phyloP scores from a whole-genome alignment of 2,888 invertebrate species.

The Hypena proboscidalis region DNA sequence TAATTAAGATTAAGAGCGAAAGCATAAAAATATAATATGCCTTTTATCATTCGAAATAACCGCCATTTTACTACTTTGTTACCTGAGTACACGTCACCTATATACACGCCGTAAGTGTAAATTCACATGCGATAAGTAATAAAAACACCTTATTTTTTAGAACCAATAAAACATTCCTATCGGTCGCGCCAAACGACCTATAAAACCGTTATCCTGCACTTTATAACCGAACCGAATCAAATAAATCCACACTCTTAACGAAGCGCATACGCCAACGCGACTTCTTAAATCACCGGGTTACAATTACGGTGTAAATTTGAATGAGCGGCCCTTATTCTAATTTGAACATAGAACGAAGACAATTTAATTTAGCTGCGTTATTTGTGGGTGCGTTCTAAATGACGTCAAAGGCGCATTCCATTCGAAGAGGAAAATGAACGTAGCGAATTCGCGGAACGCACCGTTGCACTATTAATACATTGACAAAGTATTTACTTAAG shows the following conservation, averaged over 20 bases:
- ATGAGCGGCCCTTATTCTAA: conserved; percentile 27
- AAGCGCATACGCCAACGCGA: neutral
- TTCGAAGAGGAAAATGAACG: conserved; percentile 77
- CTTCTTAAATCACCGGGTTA: conserved; percentile 16
- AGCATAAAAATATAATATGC: conserved; percentile 8
- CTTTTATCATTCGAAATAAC: conserved; percentile 4
- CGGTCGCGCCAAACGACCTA: conserved; percentile 46
- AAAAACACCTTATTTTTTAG: conserved; percentile 55
- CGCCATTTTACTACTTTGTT: neutral
- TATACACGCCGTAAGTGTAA: conserved; percentile 31
- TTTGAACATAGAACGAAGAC: conserved; percentile 41
- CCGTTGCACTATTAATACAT: conserved; percentile 77
- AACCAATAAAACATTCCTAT: conserved; percentile 54
- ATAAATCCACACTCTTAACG: conserved; percentile 2
- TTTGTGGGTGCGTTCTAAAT: conserved; percentile 56
- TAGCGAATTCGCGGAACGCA: conserved; percentile 71
- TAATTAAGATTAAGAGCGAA: conserved; percentile 27
- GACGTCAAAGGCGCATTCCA: conserved; percentile 78
- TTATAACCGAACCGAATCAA: conserved; percentile 45
- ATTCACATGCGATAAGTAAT: conserved; percentile 48
- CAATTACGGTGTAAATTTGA: conserved; percentile 26
- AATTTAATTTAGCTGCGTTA: conserved; percentile 40
- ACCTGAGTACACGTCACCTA: conserved; percentile 14
- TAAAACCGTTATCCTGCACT: conserved; percentile 57
- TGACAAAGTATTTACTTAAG: conserved; percentile 43